Base-by-base conservation (phyloP, 2,797 vertebrate species). In the Alectoris magna region DNA sequence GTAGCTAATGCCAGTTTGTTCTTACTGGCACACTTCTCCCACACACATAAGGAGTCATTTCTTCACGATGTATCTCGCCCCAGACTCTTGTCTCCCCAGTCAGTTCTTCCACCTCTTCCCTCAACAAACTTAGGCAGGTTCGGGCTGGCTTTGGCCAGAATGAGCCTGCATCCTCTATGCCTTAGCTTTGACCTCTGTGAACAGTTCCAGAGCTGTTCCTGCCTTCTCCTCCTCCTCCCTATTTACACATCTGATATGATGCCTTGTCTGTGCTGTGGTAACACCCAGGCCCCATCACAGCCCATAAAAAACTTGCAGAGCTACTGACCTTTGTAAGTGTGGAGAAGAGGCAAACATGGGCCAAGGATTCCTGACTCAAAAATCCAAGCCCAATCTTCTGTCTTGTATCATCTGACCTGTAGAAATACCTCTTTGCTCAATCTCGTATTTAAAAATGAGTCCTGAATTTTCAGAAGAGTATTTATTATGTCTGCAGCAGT, bases 321-420 rank as follows among this genome's bases (percentile, higher is more conserved):
- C 31, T 67, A 24, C 36, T 22, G 16, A 78, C 6, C 5, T 75
- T 49, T 76, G 58, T 22, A 36, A 2, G 5, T 11, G 2, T 18
- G 27, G 43, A 19, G 29, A 4, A 41, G 6, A 82, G 14, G 70
- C 22, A 76, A 73, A 55, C 14, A 34, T 3, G 0, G 0, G 27
- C 56, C 55, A 38, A 75, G 38, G 0, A 74, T 59, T 95, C 71
- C 76, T 88, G 22, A 11, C 7, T 24, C 58, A 77, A 83, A 55
- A 81, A 44, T 94, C 53, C 74, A 39, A 72, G 67, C 58, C n/a
- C 63, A 43, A 21, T 14, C 23, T n/a, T 18, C 24, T 58, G 9
- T 68, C 80, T 69, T 78, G 21, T 38, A 78, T 46, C 36, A 74
- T 58, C 24, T 64, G 36, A 64, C 36, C 23, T 78, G 86, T 53